Conservation (phyloP, 2,113 vertebrate genomes). For the Anolis carolinensis region DNA sequence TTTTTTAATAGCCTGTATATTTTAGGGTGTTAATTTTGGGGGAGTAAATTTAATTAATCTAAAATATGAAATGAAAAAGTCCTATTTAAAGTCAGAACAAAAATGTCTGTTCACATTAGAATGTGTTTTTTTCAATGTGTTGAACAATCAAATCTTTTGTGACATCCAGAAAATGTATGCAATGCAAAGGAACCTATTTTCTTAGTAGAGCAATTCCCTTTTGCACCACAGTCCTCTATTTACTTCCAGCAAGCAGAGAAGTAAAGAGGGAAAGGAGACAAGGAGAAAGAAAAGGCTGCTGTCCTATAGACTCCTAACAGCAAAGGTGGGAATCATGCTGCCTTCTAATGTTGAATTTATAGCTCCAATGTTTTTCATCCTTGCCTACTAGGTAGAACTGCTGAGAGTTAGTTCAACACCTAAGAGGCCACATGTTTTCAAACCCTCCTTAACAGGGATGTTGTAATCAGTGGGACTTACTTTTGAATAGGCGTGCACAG, state of each 20-base stretch:
- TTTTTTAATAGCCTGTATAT: slow-evolving; percentile 27
- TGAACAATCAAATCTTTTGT: background rate
- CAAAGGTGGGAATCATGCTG: no score
- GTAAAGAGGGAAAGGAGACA: background rate
- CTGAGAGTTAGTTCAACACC: no score
- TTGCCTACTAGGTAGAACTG: no score
- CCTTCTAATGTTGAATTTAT: no score
- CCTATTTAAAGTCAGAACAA: background rate
- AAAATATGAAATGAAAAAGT: background rate
- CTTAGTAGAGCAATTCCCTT: background rate
- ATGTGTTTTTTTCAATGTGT: background rate
- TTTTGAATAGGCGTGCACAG: background rate
- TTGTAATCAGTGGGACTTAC: background rate
- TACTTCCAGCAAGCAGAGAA: background rate
- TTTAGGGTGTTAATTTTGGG: background rate
- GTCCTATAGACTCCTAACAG: background rate
- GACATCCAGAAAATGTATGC: background rate
- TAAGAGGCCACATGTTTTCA: no score
- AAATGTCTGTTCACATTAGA: background rate
- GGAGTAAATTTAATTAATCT: background rate
- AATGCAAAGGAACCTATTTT: background rate
- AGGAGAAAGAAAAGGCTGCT: background rate
- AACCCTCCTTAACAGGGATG: background rate
- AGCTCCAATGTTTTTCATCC: no score
- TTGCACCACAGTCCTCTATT: background rate